Conservation (phyloP, 2,888 invertebrate genomes). For the Sesia bembeciformis region DNA sequence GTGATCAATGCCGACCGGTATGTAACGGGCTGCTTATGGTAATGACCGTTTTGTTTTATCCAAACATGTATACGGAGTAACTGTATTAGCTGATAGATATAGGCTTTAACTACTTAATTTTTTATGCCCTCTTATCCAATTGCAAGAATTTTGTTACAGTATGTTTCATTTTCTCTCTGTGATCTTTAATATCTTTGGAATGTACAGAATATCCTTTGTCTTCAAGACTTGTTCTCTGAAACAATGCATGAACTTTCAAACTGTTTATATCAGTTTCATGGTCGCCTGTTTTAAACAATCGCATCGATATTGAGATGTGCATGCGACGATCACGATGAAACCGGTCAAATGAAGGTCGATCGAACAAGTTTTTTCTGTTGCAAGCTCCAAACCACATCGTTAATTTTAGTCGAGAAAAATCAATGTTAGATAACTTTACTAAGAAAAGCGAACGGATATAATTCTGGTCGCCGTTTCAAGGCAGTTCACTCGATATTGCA, state of each 20-base stretch:
- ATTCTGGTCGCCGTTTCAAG: constrained; percentile 57
- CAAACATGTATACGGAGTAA: background rate
- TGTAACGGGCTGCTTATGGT: constrained; percentile 40
- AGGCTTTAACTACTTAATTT: background rate
- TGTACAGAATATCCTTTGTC: background rate
- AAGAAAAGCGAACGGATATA: constrained; percentile 55
- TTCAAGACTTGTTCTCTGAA: background rate
- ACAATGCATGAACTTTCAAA: constrained; percentile 10
- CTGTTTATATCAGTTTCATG: constrained; percentile 19
- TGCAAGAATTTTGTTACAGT: background rate
- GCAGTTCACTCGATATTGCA: constrained; percentile 52
- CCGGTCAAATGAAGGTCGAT: constrained; percentile 29
- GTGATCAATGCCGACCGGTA: constrained; percentile 47
- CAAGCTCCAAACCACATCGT: constrained; percentile 26
- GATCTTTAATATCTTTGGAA: background rate
- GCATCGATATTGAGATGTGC: constrained; percentile 23
- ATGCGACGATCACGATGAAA: constrained; percentile 17
- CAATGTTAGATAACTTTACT: constrained; percentile 40
- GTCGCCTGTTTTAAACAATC: constrained; percentile 29
- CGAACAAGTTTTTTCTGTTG: constrained; percentile 9
- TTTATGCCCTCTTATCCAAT: background rate
- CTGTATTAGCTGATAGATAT: too few relatives aligned
- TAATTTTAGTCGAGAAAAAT: constrained; percentile 20
- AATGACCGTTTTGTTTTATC: constrained; percentile 21
- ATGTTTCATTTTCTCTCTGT: background rate